Evolutionary conservation across 2,797 vertebrate species (phyloP), one percentile per base, ranked within the genome.

Genomic region (Sebastes steindachneri): DNA sequence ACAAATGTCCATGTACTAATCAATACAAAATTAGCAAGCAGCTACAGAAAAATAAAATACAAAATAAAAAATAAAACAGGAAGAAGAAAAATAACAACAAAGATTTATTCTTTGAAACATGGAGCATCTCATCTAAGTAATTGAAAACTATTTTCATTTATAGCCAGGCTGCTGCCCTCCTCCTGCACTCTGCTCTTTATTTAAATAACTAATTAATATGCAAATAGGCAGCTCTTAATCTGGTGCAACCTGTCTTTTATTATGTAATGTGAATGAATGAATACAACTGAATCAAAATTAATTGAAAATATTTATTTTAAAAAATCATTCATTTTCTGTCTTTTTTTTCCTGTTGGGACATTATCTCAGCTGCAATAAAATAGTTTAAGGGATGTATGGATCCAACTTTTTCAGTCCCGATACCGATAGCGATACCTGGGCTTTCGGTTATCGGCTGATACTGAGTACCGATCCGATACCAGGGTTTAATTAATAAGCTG

Each of bases 111-210:
- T 53, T 17, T 25, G 1, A n/a, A 33, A 35, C 3, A 35, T 12
- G 8, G 28, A 31, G 10, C 9, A 35, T 55, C 4, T 48, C 41
- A 4, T 53, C 3, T 7, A 33, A 5, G 25, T 65, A 15, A 9
- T 64, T 37, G n/a, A 5, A 17, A 35, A 41, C 15, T 45, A 3
- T 37, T 54, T 62, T 65, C 1, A 41, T 66, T 19, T 15, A 29
- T 12, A 60, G 51, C 37, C 29, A 66, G 41, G 31, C 23, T 28
- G 1, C 19, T 68, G 59, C 19, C 15, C 37, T 15, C 29, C 28
- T 41, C n/a, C 15, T 2, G n/a, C 60, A 57, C 26, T 76, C 69
- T 79, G 71, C 64, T 62, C 57, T 83, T 77, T 66, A 77, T 37
- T 37, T 37, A 70, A n/a, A 45, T 31, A 53, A 62, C 28, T 29